Evolutionary conservation across 1,140 invertebrate genomes (phyloP), one percentile per base, ranked within the genome.

Genomic region (Zophobas atratus): DNA sequence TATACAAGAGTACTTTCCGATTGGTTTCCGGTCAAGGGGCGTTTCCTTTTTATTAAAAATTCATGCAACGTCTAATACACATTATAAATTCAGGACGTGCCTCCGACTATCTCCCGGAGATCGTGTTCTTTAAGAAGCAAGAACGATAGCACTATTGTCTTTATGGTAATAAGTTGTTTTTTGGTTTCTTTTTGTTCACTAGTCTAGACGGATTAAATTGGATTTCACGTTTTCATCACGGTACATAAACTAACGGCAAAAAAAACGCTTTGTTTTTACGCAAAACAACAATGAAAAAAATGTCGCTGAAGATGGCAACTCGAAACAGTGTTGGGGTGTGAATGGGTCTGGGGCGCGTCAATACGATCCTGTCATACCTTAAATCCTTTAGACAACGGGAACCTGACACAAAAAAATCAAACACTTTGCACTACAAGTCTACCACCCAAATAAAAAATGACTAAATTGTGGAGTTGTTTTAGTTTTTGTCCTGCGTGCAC

Each of bases 11-110:
- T 34, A 33, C 2, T 57, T 20, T 20, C n/a, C n/a, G n/a, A 51
- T 51, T 2, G 34, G 34, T 57, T 35, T 41, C 60, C 41, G 39
- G 60, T 41, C 6, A 1, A 32, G 39, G 60, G 60, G 60, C 60
- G 60, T 67, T 67, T 67, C 60, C 60, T 67, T 51, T 46, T 67
- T 8, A 67, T 41, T 43, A 43, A 67, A 67, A 67, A 67, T 63
- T 51, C 49, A 51, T 51, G 49, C 2, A 51, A 20, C 57, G 38
- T 1, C 34, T 32, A 39, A 46, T 43, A 1, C 2, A 6, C n/a
- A 67, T 67, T 43, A 67, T 6, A 43, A 43, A 67, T 67, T 67
- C 60, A 41, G 20, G 60, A 67, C 60, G 43, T 39, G 60, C 43
- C 60, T 32, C 60, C 5, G 60, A 67, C 60, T 5, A 57, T 33